A percentile compares a stretch with the other conserved stretches of the same genome.
Conservation (phyloP, 2,113 vertebrate species). For the Petaurus breviceps region DNA sequence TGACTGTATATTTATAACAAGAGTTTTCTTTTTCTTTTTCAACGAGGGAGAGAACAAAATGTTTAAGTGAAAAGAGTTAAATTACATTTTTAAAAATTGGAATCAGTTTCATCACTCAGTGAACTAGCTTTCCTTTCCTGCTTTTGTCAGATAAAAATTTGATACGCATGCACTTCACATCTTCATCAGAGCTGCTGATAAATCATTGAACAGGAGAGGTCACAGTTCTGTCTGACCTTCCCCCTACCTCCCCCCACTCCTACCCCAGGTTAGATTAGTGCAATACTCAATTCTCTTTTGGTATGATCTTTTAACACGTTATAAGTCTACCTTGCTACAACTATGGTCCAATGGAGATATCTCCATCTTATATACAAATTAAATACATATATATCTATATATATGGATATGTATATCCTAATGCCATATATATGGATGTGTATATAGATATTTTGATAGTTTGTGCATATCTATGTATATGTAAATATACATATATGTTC, state of each 20-base stretch:
- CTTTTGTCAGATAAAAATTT: neutral
- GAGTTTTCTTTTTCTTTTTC: neutral
- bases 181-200: neutral
- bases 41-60: neutral
- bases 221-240: neutral
- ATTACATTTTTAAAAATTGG: neutral
- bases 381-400: neutral
- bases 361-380: neutral
- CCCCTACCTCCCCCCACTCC: neutral
- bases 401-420: neutral
- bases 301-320: neutral
- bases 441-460: neutral
- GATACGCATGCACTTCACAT: neutral
- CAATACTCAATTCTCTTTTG: neutral
- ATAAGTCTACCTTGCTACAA: neutral
- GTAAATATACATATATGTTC: neutral
- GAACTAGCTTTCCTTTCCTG: neutral
- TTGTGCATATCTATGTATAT: neutral
- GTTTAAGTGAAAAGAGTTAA: neutral
- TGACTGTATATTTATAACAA: neutral
- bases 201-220: neutral
- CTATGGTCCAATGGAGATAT: neutral
- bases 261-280: neutral
- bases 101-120: neutral
- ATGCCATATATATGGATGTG: too few relatives aligned